Conservation (phyloP, 1,140 invertebrate genomes). For the Cydia pomonella region DNA sequence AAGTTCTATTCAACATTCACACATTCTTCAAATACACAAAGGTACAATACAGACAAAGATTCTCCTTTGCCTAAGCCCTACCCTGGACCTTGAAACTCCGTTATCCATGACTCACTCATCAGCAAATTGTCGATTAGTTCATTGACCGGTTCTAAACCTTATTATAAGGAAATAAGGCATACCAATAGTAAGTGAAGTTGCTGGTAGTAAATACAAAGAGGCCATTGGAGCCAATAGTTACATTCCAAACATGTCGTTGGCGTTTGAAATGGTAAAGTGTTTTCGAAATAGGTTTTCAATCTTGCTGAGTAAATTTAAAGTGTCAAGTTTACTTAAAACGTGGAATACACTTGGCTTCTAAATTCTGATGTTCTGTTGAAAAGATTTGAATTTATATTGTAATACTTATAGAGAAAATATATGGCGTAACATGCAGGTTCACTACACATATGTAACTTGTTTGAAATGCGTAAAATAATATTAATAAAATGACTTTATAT, state of each 20-base stretch:
- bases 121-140: neutral
- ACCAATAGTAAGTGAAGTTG: neutral
- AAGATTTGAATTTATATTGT: too few relatives aligned
- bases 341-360: neutral
- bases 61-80: constrained; percentile 23
- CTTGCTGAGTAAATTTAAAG: constrained; percentile 6
- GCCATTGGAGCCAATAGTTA: constrained; percentile 20
- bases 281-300: constrained; percentile 4
- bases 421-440: too few relatives aligned
- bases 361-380: too few relatives aligned
- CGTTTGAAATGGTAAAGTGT: constrained; percentile 13
- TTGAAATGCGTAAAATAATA: neutral
- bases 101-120: constrained; percentile 25
- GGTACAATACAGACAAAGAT: constrained; percentile 12
- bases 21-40: neutral
- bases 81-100: constrained; percentile 25
- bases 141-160: neutral
- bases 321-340: neutral
- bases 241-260: constrained; percentile 18
- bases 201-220: constrained; percentile 21
- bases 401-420: too few relatives aligned
- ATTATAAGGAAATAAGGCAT: neutral
- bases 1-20: neutral
- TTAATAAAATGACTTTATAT: neutral
- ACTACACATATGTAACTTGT: too few relatives aligned